Conservation (phyloP, 2,888 invertebrate species). For the Ariolimax columbianus region DNA sequence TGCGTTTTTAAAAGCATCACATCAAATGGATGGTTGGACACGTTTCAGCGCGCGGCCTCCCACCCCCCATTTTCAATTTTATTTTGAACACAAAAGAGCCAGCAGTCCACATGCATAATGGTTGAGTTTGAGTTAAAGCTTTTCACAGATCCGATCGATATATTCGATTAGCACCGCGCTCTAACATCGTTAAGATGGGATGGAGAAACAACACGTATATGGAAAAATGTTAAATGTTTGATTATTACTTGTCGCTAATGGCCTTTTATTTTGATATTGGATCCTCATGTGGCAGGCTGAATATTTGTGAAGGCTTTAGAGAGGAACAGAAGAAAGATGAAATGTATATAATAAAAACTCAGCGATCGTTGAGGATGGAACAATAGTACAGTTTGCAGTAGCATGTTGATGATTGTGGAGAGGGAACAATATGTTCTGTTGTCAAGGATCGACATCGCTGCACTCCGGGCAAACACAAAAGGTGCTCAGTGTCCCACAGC, state of each 20-base stretch:
- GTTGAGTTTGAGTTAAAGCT: slow-evolving; percentile 9
- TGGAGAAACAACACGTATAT: background rate
- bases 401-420: too few species aligned
- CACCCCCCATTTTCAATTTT: background rate
- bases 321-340: background rate
- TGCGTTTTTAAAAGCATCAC: slow-evolving; percentile 3
- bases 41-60: too few species aligned
- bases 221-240: slow-evolving; percentile 4
- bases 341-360: background rate
- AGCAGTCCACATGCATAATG: background rate
- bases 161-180: background rate
- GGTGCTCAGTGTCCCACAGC: too few species aligned
- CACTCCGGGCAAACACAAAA: too few species aligned
- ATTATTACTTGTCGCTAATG: background rate
- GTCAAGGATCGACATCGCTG: too few species aligned
- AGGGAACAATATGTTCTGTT: too few species aligned
- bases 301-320: background rate
- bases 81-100: background rate
- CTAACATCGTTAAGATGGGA: background rate
- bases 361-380: background rate
- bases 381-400: too few species aligned
- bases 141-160: background rate
- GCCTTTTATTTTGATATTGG: slow-evolving; percentile 8
- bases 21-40: background rate
- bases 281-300: background rate